Evolutionary conservation across 1,140 invertebrate genomes (phyloP).

Genomic region (Gonioctena quinquepunctata): DNA sequence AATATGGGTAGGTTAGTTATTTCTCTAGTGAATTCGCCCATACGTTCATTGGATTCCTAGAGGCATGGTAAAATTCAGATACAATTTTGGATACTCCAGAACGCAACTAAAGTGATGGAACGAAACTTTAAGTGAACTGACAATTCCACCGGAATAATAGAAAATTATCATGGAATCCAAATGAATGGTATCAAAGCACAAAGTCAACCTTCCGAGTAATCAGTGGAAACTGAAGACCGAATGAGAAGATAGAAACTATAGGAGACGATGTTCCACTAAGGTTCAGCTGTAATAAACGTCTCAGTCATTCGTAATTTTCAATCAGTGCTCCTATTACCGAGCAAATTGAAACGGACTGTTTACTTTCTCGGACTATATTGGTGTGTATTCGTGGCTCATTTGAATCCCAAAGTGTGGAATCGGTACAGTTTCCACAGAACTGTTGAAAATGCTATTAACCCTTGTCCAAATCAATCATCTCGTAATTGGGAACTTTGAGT

Average conservation of each 20-base stretch:
- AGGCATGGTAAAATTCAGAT: no score
- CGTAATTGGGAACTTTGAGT: background rate
- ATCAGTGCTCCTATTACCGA: background rate
- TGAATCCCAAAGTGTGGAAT: background rate
- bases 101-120: no score
- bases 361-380: background rate
- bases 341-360: background rate
- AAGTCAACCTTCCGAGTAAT: background rate
- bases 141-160: background rate
- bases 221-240: background rate
- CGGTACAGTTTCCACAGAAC: background rate
- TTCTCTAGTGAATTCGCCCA: no score
- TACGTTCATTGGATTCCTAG: no score
- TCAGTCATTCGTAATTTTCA: background rate
- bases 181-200: background rate
- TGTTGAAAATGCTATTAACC: background rate
- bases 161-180: background rate
- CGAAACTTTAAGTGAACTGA: background rate
- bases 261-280: background rate
- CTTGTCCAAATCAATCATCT: background rate
- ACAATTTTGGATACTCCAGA: no score
- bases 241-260: background rate
- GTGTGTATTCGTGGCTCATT: background rate
- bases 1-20: no score
- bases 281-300: background rate